Evolutionary conservation across 2,797 vertebrate genomes (phyloP).

Genomic region (Potorous gilbertii): DNA sequence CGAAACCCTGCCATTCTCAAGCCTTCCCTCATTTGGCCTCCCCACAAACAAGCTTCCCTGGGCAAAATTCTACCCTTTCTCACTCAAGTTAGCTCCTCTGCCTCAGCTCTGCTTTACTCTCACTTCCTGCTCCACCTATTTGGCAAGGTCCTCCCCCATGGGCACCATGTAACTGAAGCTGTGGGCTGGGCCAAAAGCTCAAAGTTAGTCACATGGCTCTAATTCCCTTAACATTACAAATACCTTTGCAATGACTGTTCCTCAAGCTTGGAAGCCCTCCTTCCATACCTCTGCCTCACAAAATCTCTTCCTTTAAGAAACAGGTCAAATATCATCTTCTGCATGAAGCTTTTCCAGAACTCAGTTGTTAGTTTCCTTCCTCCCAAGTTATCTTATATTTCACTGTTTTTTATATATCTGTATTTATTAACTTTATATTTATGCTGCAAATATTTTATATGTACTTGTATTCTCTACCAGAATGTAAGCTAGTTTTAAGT

Average conservation of each 20-base stretch:
- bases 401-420: background rate
- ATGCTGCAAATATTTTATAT: background rate
- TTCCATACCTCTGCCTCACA: background rate
- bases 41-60: too few relatives aligned
- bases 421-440: background rate
- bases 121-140: too few relatives aligned
- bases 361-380: background rate
- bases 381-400: background rate
- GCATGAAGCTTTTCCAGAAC: background rate
- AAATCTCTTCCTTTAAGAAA: background rate
- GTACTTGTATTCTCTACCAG: background rate
- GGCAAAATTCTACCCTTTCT: too few relatives aligned
- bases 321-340: background rate
- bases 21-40: too few relatives aligned
- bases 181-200: too few relatives aligned
- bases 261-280: background rate
- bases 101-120: too few relatives aligned
- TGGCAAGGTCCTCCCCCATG: too few relatives aligned
- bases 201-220: too few relatives aligned
- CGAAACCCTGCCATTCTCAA: too few relatives aligned
- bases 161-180: too few relatives aligned
- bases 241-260: background rate
- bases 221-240: too few relatives aligned
- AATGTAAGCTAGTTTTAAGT: background rate
- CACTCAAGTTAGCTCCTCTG: too few relatives aligned